Evolutionary conservation across 2,888 invertebrate genomes (phyloP).

Genomic region (Synergus japonicus): DNA sequence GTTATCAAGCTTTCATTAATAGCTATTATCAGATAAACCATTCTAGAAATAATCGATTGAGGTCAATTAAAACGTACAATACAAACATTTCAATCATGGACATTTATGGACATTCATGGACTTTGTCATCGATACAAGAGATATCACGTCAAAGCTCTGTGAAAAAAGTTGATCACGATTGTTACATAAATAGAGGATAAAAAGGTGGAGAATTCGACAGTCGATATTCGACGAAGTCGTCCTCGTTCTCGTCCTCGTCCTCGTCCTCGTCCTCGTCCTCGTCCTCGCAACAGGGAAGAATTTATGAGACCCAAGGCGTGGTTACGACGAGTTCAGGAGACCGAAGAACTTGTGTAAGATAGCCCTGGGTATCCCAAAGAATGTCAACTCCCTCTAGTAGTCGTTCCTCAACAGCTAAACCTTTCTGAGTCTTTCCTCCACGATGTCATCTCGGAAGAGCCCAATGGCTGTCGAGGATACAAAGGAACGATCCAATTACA

Average conservation of each 20-base stretch:
- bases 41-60: no score
- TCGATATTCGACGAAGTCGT: slow-evolving; percentile 50
- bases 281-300: slow-evolving; percentile 50
- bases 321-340: slow-evolving; percentile 47
- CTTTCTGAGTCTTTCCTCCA: slow-evolving; percentile 11
- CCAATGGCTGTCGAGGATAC: slow-evolving; percentile 61
- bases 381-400: slow-evolving; percentile 58
- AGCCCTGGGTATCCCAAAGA: slow-evolving; percentile 58
- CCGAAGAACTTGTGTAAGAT: slow-evolving; percentile 54
- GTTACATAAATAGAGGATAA: slow-evolving; percentile 2
- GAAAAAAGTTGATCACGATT: neutral
- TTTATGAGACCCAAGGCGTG: slow-evolving; percentile 57
- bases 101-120: neutral
- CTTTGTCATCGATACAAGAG: neutral
- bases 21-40: no score
- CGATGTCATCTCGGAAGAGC: slow-evolving; percentile 57
- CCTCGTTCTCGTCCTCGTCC: slow-evolving; percentile 43
- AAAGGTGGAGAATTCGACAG: slow-evolving; percentile 7
- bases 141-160: neutral
- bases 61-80: no score
- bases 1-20: no score
- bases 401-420: slow-evolving; percentile 42
- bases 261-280: slow-evolving; percentile 47
- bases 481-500: slow-evolving; percentile 64
- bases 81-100: neutral